Evolutionary conservation across 2,113 vertebrate species (phyloP).

Genomic region (Cavia aperea): DNA sequence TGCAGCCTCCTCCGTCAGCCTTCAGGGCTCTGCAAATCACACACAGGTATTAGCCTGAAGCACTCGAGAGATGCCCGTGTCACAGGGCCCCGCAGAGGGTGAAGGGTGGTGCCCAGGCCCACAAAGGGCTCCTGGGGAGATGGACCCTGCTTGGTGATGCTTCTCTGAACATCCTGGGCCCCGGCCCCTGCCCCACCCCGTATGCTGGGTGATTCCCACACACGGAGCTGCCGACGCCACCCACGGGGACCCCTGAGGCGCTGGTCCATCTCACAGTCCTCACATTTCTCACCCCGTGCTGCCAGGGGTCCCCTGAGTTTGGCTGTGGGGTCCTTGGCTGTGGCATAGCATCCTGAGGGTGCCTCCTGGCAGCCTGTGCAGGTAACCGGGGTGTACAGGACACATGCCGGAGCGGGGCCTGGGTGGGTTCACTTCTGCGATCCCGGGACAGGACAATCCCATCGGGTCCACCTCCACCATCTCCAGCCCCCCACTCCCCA

Average conservation of each 20-base stretch:
- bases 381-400: rapidly evolving
- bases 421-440: background rate
- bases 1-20: background rate
- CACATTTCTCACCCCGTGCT: rapidly evolving
- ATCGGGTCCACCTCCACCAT: rapidly evolving
- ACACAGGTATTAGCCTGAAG: rapidly evolving
- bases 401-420: background rate
- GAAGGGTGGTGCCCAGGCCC: rapidly evolving
- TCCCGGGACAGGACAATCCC: background rate
- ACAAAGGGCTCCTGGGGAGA: background rate
- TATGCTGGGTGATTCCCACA: background rate
- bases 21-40: background rate
- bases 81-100: rapidly evolving
- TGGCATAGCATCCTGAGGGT: background rate
- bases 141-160: background rate
- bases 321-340: background rate
- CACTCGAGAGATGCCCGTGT: rapidly evolving
- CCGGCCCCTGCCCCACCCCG: background rate
- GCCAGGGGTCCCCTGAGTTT: rapidly evolving
- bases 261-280: rapidly evolving
- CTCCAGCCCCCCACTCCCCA: background rate
- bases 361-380: no score
- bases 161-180: background rate
- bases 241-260: rapidly evolving
- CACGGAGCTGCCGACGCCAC: rapidly evolving